A percentile compares a stretch with the other conserved stretches of the same genome.
These are phyloP conservation scores for Mormyrus lacerda DNA, from an alignment of 2,113 vertebrate species.

Conservation along the genomic window DNA sequence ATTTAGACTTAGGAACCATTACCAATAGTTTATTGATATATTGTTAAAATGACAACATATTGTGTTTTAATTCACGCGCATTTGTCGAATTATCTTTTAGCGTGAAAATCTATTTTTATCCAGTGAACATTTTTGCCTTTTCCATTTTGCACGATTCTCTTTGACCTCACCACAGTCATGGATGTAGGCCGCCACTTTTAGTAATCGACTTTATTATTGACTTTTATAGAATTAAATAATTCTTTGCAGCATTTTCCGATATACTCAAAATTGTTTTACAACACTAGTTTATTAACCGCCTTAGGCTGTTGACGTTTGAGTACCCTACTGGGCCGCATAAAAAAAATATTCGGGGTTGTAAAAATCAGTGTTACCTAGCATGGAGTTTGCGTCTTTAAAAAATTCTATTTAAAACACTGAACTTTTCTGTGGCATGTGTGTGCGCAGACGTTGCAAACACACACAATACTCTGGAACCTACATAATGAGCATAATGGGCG, in stretches of 20 bases:
- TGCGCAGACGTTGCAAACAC: not conserved
- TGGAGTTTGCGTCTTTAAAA: not conserved
- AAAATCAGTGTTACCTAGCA: not conserved
- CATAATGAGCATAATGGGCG: not conserved
- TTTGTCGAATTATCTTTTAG: not conserved
- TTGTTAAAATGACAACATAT: not conserved
- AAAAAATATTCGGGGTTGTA: not conserved
- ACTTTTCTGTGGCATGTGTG: not conserved
- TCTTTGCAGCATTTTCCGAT: not conserved
- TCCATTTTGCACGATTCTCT: not conserved
- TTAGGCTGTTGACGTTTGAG: not conserved
- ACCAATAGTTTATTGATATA: not conserved
- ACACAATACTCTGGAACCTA: not conserved
- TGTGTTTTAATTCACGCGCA: not conserved
- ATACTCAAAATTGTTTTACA: not conserved
- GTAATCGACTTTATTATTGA: not conserved
- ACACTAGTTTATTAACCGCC: not conserved
- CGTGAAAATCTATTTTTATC: not conserved
- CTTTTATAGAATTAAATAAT: not conserved
- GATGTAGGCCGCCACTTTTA: not conserved
- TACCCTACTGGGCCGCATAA: slow-evolving; percentile 6
- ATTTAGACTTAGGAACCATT: not conserved
- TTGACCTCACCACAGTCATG: not conserved
- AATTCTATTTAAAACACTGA: not conserved
- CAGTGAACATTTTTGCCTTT: not conserved